A percentile compares a stretch with the other conserved stretches of the same genome.
phyloP scores from a whole-genome alignment of 1,140 invertebrate species.

The Brachionus koreanus region DNA sequence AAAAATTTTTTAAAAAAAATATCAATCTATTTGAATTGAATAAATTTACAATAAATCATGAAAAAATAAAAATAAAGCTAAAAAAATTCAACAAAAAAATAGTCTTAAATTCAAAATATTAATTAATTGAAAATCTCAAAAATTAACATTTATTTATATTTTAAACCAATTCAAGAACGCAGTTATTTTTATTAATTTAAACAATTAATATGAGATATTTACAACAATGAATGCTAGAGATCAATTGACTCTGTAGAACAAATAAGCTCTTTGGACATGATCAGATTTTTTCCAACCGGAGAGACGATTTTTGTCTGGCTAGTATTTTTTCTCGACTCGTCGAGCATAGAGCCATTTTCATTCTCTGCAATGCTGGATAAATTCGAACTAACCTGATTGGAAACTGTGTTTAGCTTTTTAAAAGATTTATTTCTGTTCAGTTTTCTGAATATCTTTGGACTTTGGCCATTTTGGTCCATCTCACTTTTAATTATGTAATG shows the following conservation, averaged over 20 bases:
- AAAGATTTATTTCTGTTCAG: neutral
- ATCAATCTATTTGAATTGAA: neutral
- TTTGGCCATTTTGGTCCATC: neutral
- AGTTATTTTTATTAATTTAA: neutral
- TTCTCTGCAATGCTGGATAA: slow-evolving; percentile 12
- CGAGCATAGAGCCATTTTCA: slow-evolving; percentile 4
- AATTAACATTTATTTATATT: neutral
- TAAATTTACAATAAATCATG: neutral
- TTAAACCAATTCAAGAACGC: neutral
- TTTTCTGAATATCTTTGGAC: neutral
- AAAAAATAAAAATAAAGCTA: neutral
- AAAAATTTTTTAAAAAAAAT: neutral
- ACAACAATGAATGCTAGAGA: neutral
- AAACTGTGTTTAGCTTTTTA: neutral
- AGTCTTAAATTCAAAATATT: neutral
- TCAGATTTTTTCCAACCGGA: slow-evolving; percentile 3
- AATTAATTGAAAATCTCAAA: neutral
- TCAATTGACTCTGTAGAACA: slow-evolving; percentile 31
- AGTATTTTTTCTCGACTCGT: slow-evolving; percentile 1
- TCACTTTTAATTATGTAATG: slow-evolving; percentile 24
- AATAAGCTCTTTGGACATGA: slow-evolving; percentile 13
- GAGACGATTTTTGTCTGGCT: neutral
- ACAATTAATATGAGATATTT: neutral
- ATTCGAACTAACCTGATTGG: slow-evolving; percentile 16
- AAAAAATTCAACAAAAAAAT: neutral